phyloP scores from a whole-genome alignment of 2,113 vertebrate species.

The Pseudopipra pipra region DNA sequence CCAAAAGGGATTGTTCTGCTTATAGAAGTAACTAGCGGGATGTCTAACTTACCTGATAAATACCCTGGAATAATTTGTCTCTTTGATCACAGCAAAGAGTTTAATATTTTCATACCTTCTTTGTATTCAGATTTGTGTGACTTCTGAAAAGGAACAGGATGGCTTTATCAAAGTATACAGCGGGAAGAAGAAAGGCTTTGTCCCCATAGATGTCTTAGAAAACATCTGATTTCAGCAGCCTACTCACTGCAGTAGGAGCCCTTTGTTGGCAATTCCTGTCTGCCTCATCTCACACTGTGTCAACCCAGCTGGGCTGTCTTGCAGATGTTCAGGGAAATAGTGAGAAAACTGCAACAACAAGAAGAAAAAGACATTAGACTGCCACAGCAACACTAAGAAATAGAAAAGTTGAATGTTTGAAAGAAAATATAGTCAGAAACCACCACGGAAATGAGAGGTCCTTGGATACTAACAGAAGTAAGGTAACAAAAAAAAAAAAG shows the following conservation, averaged over 20 bases:
- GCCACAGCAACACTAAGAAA: conserved; percentile 5
- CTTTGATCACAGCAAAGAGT: background rate
- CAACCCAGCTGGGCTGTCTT: conserved; percentile 62
- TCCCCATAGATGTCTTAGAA: conserved; percentile 89
- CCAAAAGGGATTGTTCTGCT: background rate
- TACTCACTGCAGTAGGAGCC: conserved; percentile 35
- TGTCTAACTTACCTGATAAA: background rate
- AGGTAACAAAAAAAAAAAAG: background rate
- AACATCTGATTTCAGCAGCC: conserved; percentile 82
- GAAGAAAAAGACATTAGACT: conserved; percentile 53
- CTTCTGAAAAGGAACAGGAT: conserved; percentile 83
- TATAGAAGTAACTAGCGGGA: background rate
- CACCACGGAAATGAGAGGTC: background rate
- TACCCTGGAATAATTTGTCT: background rate
- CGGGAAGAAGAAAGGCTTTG: conserved; percentile 92
- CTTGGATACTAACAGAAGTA: background rate
- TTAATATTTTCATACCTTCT: conserved; percentile 1
- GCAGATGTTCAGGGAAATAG: conserved; percentile 62
- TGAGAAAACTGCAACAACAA: conserved; percentile 40
- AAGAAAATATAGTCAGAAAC: background rate
- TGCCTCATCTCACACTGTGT: conserved; percentile 71
- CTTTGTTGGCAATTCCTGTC: conserved; percentile 46
- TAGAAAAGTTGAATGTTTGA: background rate
- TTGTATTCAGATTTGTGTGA: conserved; percentile 87
- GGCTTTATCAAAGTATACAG: conserved; percentile 92